phyloP scores from a whole-genome alignment of 1,140 invertebrate genomes.

The Bombus picipes region DNA sequence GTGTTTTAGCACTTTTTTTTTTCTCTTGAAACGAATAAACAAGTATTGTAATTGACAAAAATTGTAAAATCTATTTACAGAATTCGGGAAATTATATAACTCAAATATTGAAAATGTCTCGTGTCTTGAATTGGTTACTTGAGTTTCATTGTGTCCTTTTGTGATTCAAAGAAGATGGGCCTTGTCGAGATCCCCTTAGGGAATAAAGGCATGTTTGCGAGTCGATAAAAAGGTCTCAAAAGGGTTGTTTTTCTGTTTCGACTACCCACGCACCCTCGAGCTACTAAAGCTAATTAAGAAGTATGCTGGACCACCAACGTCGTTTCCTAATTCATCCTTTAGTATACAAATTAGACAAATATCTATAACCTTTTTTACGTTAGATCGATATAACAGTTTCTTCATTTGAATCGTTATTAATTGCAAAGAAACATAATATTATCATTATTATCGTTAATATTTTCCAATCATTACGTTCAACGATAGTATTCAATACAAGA shows the following conservation, averaged over 20 bases:
- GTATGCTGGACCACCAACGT: constrained; percentile 65
- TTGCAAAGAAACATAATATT: neutral
- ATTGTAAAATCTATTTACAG: neutral
- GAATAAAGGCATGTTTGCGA: constrained; percentile 43
- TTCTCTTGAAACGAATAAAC: constrained; percentile 27
- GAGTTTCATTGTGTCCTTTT: constrained; percentile 16
- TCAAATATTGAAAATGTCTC: neutral
- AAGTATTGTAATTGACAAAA: constrained; percentile 30
- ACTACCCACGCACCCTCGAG: constrained; percentile 37
- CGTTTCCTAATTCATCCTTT: constrained; percentile 48
- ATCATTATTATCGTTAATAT: neutral
- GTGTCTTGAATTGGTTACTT: neutral
- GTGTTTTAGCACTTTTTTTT: constrained; percentile 63
- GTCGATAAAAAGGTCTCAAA: constrained; percentile 40
- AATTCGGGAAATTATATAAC: neutral
- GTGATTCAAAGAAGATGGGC: constrained; percentile 41
- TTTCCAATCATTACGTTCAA: neutral
- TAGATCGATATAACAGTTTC: neutral
- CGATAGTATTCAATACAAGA: too few relatives aligned
- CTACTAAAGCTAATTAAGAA: constrained; percentile 70
- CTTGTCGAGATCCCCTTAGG: constrained; percentile 34
- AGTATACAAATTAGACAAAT: neutral
- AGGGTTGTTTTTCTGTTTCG: constrained; percentile 37
- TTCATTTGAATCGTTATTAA: too few relatives aligned
- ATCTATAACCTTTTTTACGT: too few relatives aligned